phyloP scores from a whole-genome alignment of 2,113 vertebrate genomes.

The Ahaetulla prasina region DNA sequence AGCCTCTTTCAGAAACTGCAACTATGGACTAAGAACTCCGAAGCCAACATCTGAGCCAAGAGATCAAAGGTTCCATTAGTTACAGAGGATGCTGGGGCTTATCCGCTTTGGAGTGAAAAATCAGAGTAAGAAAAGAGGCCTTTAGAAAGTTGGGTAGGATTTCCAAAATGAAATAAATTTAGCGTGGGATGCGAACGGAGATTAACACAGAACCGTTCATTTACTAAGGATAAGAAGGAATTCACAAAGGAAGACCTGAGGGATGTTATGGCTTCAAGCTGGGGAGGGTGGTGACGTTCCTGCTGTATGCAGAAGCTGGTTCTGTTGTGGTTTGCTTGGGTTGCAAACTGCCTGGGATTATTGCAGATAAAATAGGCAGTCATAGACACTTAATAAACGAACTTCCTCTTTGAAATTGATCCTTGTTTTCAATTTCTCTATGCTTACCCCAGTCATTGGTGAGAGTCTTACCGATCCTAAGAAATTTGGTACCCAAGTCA shows the following conservation, averaged over 20 bases:
- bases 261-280: neutral
- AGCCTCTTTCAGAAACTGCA: neutral
- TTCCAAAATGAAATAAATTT: neutral
- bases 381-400: neutral
- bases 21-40: neutral
- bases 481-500: neutral
- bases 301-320: neutral
- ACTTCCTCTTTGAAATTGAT: neutral
- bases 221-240: neutral
- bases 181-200: neutral
- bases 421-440: neutral
- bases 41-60: neutral
- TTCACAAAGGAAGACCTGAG: neutral
- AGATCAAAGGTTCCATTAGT: neutral
- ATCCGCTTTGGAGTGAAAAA: neutral
- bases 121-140: neutral
- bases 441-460: neutral
- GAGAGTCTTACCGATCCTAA: neutral
- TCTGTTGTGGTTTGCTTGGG: neutral
- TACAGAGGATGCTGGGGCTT: neutral
- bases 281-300: neutral
- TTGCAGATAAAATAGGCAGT: neutral
- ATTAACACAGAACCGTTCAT: neutral
- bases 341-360: neutral
- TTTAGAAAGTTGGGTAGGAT: neutral